Conservation (phyloP, 2,888 invertebrate species). For the Dryobotodes eremita region DNA sequence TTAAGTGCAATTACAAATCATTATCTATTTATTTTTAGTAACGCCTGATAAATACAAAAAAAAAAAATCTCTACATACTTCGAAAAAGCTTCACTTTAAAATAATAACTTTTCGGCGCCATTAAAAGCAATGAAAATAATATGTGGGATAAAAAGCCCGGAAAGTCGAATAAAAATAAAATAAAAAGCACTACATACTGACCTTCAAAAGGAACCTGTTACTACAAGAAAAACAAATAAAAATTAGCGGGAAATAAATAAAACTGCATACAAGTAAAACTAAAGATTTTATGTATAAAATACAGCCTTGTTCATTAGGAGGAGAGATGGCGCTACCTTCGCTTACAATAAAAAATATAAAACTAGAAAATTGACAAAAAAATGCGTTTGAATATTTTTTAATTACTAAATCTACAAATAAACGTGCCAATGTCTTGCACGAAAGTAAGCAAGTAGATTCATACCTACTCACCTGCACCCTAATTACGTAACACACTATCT, state of each 20-base stretch:
- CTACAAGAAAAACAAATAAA: constrained; percentile 58
- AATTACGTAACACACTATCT: too few relatives aligned
- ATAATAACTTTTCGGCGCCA: constrained; percentile 1
- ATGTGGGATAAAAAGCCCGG: neutral
- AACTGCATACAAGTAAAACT: constrained; percentile 20
- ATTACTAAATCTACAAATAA: neutral
- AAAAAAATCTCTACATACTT: neutral
- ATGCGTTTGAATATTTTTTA: constrained; percentile 7
- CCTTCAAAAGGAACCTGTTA: constrained; percentile 73
- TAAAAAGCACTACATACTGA: constrained; percentile 72
- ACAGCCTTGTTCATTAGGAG: constrained; percentile 53
- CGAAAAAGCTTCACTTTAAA: neutral
- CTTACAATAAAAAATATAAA: constrained; percentile 7
- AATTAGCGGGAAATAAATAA: constrained; percentile 57
- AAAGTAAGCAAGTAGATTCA: neutral
- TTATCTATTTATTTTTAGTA: neutral
- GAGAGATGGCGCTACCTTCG: constrained; percentile 9
- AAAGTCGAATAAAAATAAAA: neutral
- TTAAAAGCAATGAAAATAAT: neutral
- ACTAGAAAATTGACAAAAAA: neutral
- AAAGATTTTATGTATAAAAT: constrained; percentile 46
- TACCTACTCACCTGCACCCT: too few relatives aligned
- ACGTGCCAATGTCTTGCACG: neutral
- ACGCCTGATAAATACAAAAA: neutral
- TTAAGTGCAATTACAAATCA: neutral